phyloP scores from a whole-genome alignment of 2,888 invertebrate species.

The Acronicta alni region DNA sequence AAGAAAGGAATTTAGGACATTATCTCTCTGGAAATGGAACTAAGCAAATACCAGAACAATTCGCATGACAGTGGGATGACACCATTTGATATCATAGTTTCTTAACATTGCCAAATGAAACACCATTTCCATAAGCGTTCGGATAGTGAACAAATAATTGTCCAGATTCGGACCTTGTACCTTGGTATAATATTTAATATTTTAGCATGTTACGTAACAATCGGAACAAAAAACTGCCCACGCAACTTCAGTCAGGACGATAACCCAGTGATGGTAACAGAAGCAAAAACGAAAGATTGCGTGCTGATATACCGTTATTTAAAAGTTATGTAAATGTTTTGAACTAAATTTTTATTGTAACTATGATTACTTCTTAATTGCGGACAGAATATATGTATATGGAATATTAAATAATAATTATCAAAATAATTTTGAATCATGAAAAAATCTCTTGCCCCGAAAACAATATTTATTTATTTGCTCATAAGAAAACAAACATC shows the following conservation, averaged over 20 bases:
- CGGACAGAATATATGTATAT: background rate
- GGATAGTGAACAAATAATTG: conserved; percentile 39
- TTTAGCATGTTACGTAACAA: conserved; percentile 45
- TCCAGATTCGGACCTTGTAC: conserved; percentile 38
- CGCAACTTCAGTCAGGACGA: conserved; percentile 48
- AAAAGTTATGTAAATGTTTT: conserved; percentile 16
- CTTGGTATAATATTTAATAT: conserved; percentile 28
- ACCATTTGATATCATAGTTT: conserved; percentile 6
- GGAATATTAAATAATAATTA: too few relatives aligned
- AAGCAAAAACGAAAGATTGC: conserved; percentile 48
- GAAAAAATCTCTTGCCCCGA: too few relatives aligned
- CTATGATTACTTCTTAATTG: conserved; percentile 4
- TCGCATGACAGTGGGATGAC: conserved; percentile 3
- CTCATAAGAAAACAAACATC: too few relatives aligned
- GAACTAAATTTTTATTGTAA: conserved; percentile 2
- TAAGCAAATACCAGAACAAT: conserved; percentile 15
- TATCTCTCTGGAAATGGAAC: conserved; percentile 22
- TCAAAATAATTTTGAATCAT: too few relatives aligned
- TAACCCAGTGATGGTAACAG: conserved; percentile 58
- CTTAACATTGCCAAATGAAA: conserved; percentile 13
- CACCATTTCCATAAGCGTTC: conserved; percentile 18
- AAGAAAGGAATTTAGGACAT: conserved; percentile 33
- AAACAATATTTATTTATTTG: too few relatives aligned
- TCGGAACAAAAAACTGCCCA: conserved; percentile 48
- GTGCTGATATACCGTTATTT: conserved; percentile 32